These are phyloP conservation scores for Naso thynnoides DNA, from an alignment of 2,797 vertebrate species.

Conservation along the genomic window DNA sequence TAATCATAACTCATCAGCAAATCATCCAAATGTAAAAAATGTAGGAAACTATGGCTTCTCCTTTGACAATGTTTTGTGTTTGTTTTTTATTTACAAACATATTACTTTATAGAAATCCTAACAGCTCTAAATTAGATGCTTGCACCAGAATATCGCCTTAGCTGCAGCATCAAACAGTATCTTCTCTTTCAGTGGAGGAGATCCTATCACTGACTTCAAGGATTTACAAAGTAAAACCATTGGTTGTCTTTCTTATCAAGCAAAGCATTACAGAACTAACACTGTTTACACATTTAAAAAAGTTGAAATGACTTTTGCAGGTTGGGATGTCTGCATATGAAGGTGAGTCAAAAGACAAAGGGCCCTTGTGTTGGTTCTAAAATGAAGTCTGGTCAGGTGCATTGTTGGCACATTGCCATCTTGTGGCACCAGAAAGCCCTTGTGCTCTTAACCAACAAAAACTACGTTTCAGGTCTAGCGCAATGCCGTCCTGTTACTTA, in stretches of 20 bases:
- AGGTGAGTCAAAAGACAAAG: slow-evolving; percentile 13
- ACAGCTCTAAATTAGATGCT: neutral
- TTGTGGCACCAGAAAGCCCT: no score
- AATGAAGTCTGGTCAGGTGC: no score
- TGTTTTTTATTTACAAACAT: no score
- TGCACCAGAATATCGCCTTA: neutral
- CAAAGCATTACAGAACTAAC: neutral
- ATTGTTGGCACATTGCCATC: no score
- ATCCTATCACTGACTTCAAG: neutral
- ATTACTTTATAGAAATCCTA: no score
- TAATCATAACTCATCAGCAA: neutral
- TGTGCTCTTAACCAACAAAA: no score
- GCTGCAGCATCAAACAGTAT: neutral
- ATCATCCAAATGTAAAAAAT: neutral
- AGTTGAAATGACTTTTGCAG: no score
- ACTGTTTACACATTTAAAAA: neutral
- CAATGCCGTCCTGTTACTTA: no score
- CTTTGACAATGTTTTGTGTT: no score
- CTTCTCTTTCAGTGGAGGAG: neutral
- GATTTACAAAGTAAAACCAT: neutral
- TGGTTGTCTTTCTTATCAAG: neutral
- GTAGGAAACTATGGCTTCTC: neutral
- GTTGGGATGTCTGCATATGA: no score
- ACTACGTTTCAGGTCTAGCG: no score
- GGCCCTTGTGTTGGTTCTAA: no score